Conservation (phyloP, 2,888 invertebrate species). For the Rhorus exstirpatorius region DNA sequence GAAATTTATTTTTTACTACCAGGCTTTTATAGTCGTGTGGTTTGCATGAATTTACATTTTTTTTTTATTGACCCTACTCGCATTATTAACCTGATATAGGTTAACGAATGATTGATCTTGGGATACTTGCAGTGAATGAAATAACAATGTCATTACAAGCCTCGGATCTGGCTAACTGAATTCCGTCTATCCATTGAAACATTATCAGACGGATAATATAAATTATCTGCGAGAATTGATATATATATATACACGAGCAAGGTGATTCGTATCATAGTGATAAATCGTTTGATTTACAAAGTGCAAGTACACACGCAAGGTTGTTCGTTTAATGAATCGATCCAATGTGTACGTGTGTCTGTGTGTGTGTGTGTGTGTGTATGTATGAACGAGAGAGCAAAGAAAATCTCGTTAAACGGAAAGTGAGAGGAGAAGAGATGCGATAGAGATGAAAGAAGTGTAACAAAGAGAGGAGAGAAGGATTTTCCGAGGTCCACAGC, state of each 20-base stretch:
- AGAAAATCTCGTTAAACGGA: neutral
- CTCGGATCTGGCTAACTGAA: conserved; percentile 19
- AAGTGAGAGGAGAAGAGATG: conserved; percentile 36
- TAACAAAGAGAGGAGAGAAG: conserved; percentile 8
- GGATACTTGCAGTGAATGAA: neutral
- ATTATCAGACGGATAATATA: conserved; percentile 25
- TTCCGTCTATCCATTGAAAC: neutral
- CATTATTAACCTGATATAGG: too few species aligned
- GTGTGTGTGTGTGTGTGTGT: neutral
- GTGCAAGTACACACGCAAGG: conserved; percentile 53
- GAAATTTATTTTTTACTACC: neutral
- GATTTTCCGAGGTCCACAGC: conserved; percentile 41
- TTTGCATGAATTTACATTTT: too few species aligned
- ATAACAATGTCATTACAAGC: neutral
- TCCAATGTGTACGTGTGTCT: too few species aligned
- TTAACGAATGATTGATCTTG: conserved; percentile 8
- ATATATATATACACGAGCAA: conserved; percentile 5
- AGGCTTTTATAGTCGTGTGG: too few species aligned
- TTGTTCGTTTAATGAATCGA: conserved; percentile 18
- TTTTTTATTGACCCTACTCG: too few species aligned
- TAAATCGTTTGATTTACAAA: conserved; percentile 52
- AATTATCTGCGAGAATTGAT: conserved; percentile 31
- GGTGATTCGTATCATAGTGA: conserved; percentile 58
- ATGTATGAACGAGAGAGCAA: neutral
- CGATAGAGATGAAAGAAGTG: neutral